Conservation (phyloP, 2,888 invertebrate species). For the Volucella inflata region DNA sequence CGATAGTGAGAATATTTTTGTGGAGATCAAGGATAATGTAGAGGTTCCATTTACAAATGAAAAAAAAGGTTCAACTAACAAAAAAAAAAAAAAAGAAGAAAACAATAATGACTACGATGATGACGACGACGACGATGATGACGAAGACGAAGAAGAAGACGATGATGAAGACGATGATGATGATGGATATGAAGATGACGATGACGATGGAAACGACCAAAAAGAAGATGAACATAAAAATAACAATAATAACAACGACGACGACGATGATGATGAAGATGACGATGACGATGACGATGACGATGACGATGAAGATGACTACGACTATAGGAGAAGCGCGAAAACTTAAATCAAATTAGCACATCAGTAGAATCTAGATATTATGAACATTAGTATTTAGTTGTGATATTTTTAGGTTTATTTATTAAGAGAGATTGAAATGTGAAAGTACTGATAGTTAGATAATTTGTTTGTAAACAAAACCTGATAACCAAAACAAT, state of each 20-base stretch:
- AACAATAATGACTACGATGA: slow-evolving; percentile 6
- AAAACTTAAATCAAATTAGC: background rate
- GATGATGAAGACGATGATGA: slow-evolving; percentile 1
- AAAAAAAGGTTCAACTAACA: background rate
- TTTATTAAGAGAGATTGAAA: background rate
- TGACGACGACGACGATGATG: background rate
- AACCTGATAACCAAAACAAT: background rate
- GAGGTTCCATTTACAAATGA: background rate
- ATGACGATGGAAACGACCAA: background rate
- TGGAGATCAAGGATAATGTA: slow-evolving; percentile 44
- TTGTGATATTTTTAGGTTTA: background rate
- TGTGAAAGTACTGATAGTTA: slow-evolving; percentile 53
- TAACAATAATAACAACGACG: slow-evolving; percentile 14
- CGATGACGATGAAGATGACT: slow-evolving; percentile 5
- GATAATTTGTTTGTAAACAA: slow-evolving; percentile 28
- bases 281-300: slow-evolving; percentile 2
- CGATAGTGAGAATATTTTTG: slow-evolving; percentile 43
- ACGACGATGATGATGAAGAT: slow-evolving; percentile 5
- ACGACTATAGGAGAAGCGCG: slow-evolving; percentile 11
- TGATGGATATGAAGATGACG: background rate
- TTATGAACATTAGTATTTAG: background rate
- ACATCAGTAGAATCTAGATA: background rate
- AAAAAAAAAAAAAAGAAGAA: background rate
- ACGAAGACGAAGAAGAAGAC: background rate
- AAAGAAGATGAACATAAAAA: slow-evolving; percentile 4